Base-by-base conservation (phyloP, 2,113 vertebrate genomes). In the Gambusia holbrooki region DNA sequence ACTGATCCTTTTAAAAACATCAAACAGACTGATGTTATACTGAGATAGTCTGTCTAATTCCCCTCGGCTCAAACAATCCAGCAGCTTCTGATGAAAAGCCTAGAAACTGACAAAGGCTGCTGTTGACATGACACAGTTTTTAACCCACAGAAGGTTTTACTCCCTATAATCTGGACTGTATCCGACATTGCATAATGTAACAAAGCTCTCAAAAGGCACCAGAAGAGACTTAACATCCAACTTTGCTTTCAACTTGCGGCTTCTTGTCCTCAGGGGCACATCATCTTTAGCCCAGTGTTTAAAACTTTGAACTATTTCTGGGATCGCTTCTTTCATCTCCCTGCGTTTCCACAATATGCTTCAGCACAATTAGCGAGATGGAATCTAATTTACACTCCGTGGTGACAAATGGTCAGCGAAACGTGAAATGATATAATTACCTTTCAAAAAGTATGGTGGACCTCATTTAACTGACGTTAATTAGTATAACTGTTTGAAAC, bases 371-470 rank as follows among this genome's bases (percentile, higher is more conserved):
- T 93, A 94, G 76, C 54, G 71, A 90, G 89, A 86, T 88, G 61
- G 82, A 76, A 85, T 67, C 89, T 92, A 92, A 93, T 93, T 94
- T 93, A 92, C 86, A 90, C 87, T 88, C 90, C 79, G 88, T 64
- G 87, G 88, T 93, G 93, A 93, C 93, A 92, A 94, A 92, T 84
- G 90, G 90, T 93, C 93, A 94, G 84, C 84, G 93, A 92, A 89
- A 93, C 73, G 87, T 93, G 93, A 93, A 94, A 91, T 15, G 58
- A 92, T 92, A 93, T 94, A 94, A 95, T 94, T 95, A 94, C 92
- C 92, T 92, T 89, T 94, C 92, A 93, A 92, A 89, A 91, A 88
- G 90, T 88, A 92, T 75, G 79, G 83, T 42, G 82, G 81, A 90
- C 89, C 90, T 92, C 80, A 90, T 93, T 94, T 92, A 92, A 91